A percentile compares a stretch with the other conserved stretches of the same genome.
Conservation (phyloP, 2,888 invertebrate species). For the Xestia sexstrigata region DNA sequence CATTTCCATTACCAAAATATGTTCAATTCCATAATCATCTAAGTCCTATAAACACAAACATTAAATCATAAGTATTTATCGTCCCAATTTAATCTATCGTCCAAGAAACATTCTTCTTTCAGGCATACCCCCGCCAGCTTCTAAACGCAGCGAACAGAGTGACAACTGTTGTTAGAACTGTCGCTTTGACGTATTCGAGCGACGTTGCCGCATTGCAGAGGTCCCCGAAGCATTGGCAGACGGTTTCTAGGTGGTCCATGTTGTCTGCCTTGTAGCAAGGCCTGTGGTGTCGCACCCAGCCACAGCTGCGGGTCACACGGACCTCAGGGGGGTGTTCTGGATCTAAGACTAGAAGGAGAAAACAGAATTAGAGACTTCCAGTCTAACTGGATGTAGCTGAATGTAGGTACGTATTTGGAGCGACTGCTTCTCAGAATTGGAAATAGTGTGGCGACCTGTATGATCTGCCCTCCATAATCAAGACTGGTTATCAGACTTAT, state of each 20-base stretch:
- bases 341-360: slow-evolving; percentile 79
- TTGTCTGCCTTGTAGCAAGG: slow-evolving; percentile 88
- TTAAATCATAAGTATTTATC: slow-evolving; percentile 7
- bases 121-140: slow-evolving; percentile 70
- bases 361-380: neutral
- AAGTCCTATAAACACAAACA: neutral
- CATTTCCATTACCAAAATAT: too few relatives aligned
- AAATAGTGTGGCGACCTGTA: neutral
- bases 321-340: slow-evolving; percentile 77
- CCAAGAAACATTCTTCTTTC: neutral
- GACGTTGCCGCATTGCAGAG: slow-evolving; percentile 89
- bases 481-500: neutral
- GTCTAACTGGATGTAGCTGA: neutral
- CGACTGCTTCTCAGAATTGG: neutral
- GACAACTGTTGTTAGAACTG: slow-evolving; percentile 64
- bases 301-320: slow-evolving; percentile 91
- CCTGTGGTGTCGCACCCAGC: slow-evolving; percentile 80
- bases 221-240: slow-evolving; percentile 91
- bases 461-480: neutral
- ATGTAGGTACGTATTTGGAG: neutral
- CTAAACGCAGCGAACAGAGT: slow-evolving; percentile 65
- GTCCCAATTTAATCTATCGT: neutral
- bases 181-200: slow-evolving; percentile 69
- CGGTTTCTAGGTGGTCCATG: slow-evolving; percentile 90
- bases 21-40: neutral